Percentiles rank a stretch among this genome's conserved stretches.
phyloP scores from a whole-genome alignment of 30 jellyfish, hydroid and myxozoan genomes.

The Aurelia sp. region DNA sequence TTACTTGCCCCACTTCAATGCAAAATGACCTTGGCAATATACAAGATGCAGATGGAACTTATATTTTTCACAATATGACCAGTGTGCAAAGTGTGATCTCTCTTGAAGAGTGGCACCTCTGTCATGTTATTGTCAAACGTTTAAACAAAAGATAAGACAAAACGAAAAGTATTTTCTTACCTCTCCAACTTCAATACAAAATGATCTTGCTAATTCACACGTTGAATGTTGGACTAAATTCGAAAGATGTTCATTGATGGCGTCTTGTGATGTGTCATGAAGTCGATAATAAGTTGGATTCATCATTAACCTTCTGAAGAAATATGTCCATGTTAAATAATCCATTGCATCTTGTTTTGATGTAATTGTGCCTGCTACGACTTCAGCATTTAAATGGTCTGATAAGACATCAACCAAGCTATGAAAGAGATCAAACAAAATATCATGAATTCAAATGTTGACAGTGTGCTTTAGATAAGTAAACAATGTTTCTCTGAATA shows the following conservation, averaged over 20 bases:
- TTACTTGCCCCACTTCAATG: too few relatives aligned
- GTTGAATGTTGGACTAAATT: constrained; percentile 73
- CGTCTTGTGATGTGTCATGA: constrained; percentile 73
- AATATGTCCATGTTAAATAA: constrained; percentile 95
- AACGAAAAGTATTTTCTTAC: constrained; percentile 23
- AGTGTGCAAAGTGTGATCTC: too few relatives aligned
- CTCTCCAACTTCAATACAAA: constrained; percentile 86
- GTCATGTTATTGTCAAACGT: too few relatives aligned
- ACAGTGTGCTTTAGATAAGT: too few relatives aligned
- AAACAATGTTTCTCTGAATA: too few relatives aligned
- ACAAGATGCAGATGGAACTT: too few relatives aligned
- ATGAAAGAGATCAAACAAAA: background rate
- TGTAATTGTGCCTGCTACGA: constrained; percentile 97
- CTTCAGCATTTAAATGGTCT: constrained; percentile 99
- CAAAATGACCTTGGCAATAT: too few relatives aligned
- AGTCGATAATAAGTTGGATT: constrained; percentile 95
- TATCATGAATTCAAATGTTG: background rate
- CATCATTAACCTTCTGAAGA: constrained; percentile 89
- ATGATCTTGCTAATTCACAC: constrained; percentile 87
- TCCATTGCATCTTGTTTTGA: constrained; percentile 98
- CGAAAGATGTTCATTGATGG: constrained; percentile 81
- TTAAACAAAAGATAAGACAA: background rate
- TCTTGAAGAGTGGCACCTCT: too few relatives aligned
- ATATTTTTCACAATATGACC: too few relatives aligned
- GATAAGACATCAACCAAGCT: constrained; percentile 93